A percentile compares a stretch with the other conserved stretches of the same genome.
phyloP scores from a whole-genome alignment of 2,888 invertebrate genomes.

The Labia minor region DNA sequence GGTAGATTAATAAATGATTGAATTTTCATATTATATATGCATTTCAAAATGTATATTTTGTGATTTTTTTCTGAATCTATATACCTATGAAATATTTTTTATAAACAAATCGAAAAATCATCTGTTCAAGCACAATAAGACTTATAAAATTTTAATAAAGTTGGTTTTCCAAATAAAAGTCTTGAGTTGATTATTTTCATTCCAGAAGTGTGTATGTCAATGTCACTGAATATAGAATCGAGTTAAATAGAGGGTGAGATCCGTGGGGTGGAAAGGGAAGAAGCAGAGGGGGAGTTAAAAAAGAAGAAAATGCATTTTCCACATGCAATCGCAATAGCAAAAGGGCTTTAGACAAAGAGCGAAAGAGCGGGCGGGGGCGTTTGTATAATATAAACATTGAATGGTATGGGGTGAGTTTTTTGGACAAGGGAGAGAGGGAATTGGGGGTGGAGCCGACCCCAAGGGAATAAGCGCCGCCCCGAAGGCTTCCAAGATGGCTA shows the following conservation, averaged over 20 bases:
- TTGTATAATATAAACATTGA: not conserved
- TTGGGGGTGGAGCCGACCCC: not conserved
- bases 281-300: not conserved
- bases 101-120: too few species aligned
- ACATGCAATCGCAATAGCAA: not conserved
- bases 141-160: too few species aligned
- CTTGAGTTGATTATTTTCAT: too few species aligned
- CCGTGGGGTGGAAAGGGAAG: not conserved
- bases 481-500: not conserved
- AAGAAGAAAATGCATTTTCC: not conserved
- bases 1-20: too few species aligned
- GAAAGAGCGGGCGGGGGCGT: not conserved
- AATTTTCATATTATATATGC: too few species aligned
- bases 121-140: too few species aligned
- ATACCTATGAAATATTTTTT: too few species aligned
- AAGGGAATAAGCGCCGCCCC: constrained; percentile 7
- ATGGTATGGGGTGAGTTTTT: not conserved
- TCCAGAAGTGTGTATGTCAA: not conserved
- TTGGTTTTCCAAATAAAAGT: too few species aligned
- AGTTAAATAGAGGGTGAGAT: not conserved
- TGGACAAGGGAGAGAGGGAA: constrained; percentile 13
- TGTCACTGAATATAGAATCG: constrained; percentile 14
- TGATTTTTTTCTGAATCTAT: too few species aligned
- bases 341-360: not conserved
- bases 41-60: too few species aligned